Base-by-base conservation (phyloP, 1,140 invertebrate species). In the Drosophila oshimai region DNA sequence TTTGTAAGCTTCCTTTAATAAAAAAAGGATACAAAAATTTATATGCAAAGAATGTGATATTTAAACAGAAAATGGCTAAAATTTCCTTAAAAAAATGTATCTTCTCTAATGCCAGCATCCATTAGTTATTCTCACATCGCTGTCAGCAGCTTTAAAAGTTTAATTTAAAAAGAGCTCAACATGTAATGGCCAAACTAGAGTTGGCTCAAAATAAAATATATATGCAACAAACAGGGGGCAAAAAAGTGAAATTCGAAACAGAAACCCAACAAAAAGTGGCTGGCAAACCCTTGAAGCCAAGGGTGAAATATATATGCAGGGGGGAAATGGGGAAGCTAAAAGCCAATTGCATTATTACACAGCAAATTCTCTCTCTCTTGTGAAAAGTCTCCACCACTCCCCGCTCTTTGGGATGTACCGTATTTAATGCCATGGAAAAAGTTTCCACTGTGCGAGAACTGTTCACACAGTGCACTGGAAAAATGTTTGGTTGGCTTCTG, bases 321-420 rank as follows among this genome's bases (percentile, higher is more conserved):
- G 12, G 10, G 34, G n/a, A 33, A 41, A 54, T 41, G 12, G 39
- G 29, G 17, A 20, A 60, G 54, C 65, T 62, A 49, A 61, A 79
- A 75, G 60, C 67, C 76, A 81, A 81, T 75, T 80, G 58, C 71
- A 79, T 80, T 80, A 79, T 64, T 79, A 53, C 57, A 57, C 55
- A 33, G 55, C 70, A 62, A 68, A 39, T 34, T 36, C 31, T 36
- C 28, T 50, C 26, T 51, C 28, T 22, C 13, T 7, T 7, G 50
- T 9, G 13, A 22, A 29, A 10, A 15, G 22, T 9, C 2, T 0
- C 22, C 4, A n/a, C 15, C n/a, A 34, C 33, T 53, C n/a, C 28
- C 53, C 17, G 10, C 53, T 18, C 18, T 24, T 36, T 58, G 51
- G 72, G 26, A 39, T 58, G 20, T 50, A n/a, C n/a, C n/a, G n/a